Conservation (phyloP, 2,888 invertebrate genomes). For the Clepsis dumicolana region DNA sequence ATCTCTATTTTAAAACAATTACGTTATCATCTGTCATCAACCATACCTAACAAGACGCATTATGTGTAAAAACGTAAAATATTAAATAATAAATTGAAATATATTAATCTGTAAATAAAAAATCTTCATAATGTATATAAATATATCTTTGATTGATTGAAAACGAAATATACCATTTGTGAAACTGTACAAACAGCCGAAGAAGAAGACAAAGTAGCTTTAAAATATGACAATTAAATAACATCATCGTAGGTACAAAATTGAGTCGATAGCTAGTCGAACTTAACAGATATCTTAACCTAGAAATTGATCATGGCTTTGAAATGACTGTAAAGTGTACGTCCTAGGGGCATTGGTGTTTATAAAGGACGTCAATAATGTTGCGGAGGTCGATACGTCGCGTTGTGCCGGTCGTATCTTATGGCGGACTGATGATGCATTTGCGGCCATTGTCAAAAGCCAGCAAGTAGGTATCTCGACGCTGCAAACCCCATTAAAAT, state of each 20-base stretch:
- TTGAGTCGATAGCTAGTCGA: slow-evolving; percentile 73
- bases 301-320: slow-evolving; percentile 80
- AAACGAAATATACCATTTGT: slow-evolving; percentile 78
- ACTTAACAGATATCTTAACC: slow-evolving; percentile 78
- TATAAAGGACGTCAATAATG: slow-evolving; percentile 81
- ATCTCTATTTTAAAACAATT: slow-evolving; percentile 64
- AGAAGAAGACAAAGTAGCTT: slow-evolving; percentile 64
- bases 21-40: slow-evolving; percentile 69
- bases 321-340: slow-evolving; percentile 73
- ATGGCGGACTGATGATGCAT: slow-evolving; percentile 77
- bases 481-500: slow-evolving; percentile 86
- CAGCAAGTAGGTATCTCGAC: slow-evolving; percentile 86
- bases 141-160: slow-evolving; percentile 71
- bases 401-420: slow-evolving; percentile 80
- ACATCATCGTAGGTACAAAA: slow-evolving; percentile 81
- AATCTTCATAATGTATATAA: slow-evolving; percentile 71
- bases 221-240: slow-evolving; percentile 61
- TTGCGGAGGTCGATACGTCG: slow-evolving; percentile 78
- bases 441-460: slow-evolving; percentile 85
- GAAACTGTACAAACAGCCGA: slow-evolving; percentile 78
- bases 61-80: slow-evolving; percentile 57
- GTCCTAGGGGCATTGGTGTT: slow-evolving; percentile 59
- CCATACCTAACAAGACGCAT: slow-evolving; percentile 68
- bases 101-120: slow-evolving; percentile 73
- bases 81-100: slow-evolving; percentile 69